These are phyloP conservation scores for Gambusia holbrooki DNA, from an alignment of 2,113 vertebrate species.

Conservation along the genomic window DNA sequence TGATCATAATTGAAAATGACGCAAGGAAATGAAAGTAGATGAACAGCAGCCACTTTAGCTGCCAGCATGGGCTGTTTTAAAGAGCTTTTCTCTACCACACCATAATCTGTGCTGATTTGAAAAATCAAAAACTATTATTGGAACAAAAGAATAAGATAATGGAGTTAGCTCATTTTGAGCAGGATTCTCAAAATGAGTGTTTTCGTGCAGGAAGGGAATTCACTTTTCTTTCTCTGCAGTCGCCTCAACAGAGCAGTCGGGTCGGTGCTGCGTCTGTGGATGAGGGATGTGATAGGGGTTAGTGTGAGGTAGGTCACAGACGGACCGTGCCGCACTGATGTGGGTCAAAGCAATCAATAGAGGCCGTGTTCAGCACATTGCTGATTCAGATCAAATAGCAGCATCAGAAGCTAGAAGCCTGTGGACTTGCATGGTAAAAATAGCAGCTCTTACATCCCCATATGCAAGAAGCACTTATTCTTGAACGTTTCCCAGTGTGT, in stretches of 20 bases:
- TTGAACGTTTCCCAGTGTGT: slow-evolving; percentile 2
- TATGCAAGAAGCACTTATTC: slow-evolving; percentile 10
- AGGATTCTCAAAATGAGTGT: neutral
- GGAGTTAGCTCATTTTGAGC: neutral
- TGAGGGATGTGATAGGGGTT: slow-evolving; percentile 37
- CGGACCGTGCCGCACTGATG: slow-evolving; percentile 27
- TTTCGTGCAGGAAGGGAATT: neutral
- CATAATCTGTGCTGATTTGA: slow-evolving; percentile 9
- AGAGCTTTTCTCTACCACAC: slow-evolving; percentile 14
- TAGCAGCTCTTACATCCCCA: slow-evolving; percentile 9
- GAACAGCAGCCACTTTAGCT: slow-evolving; percentile 15
- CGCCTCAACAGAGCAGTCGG: neutral
- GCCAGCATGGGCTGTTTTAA: slow-evolving; percentile 35
- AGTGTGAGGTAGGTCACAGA: slow-evolving; percentile 45
- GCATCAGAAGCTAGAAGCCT: slow-evolving; percentile 26
- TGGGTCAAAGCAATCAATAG: slow-evolving; percentile 67
- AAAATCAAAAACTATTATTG: neutral
- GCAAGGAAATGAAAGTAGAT: slow-evolving; percentile 19
- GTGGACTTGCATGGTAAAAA: slow-evolving; percentile 4
- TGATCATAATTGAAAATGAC: slow-evolving; percentile 20
- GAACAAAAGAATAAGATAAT: slow-evolving; percentile 13
- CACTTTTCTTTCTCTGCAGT: neutral
- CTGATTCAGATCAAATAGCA: slow-evolving; percentile 53
- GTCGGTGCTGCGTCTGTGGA: slow-evolving; percentile 6
- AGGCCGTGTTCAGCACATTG: slow-evolving; percentile 20